A percentile compares a stretch with the other conserved stretches of the same genome.
phyloP scores from a whole-genome alignment of 1,140 invertebrate genomes.

The Bombus pascuorum region DNA sequence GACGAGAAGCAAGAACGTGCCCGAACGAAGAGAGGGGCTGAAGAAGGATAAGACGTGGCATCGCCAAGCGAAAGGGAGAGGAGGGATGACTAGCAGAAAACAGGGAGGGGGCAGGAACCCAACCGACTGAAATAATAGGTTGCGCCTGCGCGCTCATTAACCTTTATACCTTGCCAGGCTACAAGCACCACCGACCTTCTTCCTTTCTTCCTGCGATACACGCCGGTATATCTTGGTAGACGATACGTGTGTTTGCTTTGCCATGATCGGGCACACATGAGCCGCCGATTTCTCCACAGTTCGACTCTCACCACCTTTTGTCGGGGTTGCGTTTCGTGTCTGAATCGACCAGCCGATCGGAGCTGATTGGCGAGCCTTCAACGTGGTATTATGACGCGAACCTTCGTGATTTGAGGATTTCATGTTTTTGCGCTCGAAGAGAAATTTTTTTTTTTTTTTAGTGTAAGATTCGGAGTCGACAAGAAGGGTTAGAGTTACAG shows the following conservation, averaged over 20 bases:
- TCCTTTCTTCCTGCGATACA: slow-evolving; percentile 68
- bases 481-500: neutral
- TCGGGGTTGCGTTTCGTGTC: slow-evolving; percentile 9
- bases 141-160: slow-evolving; percentile 82
- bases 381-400: slow-evolving; percentile 18
- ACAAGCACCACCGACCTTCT: slow-evolving; percentile 77
- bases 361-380: neutral
- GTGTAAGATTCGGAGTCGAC: too few species aligned
- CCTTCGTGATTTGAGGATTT: slow-evolving; percentile 13
- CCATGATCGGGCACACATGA: slow-evolving; percentile 61
- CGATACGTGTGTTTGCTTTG: slow-evolving; percentile 70
- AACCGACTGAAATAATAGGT: slow-evolving; percentile 82
- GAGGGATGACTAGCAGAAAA: slow-evolving; percentile 52
- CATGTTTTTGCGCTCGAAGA: neutral
- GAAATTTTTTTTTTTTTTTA: too few species aligned
- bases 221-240: slow-evolving; percentile 55
- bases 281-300: slow-evolving; percentile 45
- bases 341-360: neutral
- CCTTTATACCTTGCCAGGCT: slow-evolving; percentile 81
- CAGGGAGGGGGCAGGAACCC: slow-evolving; percentile 60
- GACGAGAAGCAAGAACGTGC: slow-evolving; percentile 4
- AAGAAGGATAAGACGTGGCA: neutral
- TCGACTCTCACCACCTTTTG: slow-evolving; percentile 26
- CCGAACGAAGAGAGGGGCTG: slow-evolving; percentile 22
- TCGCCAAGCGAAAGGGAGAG: slow-evolving; percentile 7